These are phyloP conservation scores for Orientallactaga bullata DNA, from an alignment of 2,113 vertebrate species.

Conservation along the genomic window DNA sequence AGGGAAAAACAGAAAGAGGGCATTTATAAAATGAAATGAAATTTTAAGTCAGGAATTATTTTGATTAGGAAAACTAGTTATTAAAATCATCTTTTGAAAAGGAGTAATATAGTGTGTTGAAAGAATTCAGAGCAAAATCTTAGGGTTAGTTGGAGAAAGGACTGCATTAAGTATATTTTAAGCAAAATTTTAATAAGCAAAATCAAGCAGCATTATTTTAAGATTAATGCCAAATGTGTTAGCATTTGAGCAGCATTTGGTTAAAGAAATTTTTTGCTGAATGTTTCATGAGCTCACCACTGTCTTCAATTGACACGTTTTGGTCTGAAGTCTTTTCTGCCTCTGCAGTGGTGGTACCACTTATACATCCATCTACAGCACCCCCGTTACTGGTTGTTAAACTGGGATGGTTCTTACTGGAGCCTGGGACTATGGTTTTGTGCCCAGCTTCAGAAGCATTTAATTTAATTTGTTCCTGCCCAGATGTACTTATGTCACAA, in stretches of 20 bases:
- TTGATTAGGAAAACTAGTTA: conserved; percentile 78
- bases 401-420: conserved; percentile 89
- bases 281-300: conserved; percentile 92
- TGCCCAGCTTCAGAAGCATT: conserved; percentile 88
- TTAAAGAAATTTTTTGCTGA: conserved; percentile 79
- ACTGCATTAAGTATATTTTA: conserved; percentile 80
- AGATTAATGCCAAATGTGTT: conserved; percentile 87
- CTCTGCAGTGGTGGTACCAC: conserved; percentile 87
- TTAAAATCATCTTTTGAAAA: conserved; percentile 66
- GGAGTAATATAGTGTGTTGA: conserved; percentile 55
- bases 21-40: conserved; percentile 53
- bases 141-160: conserved; percentile 82
- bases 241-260: conserved; percentile 85
- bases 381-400: conserved; percentile 89
- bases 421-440: conserved; percentile 86
- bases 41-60: conserved; percentile 72
- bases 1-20: not conserved
- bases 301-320: conserved; percentile 88
- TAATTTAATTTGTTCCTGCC: conserved; percentile 91
- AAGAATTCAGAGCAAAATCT: conserved; percentile 84
- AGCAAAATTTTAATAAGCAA: conserved; percentile 87
- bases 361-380: conserved; percentile 87
- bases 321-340: conserved; percentile 88
- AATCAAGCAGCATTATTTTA: conserved; percentile 81
- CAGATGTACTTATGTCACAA: conserved; percentile 91